Conservation (phyloP, 2,888 invertebrate species). For the Heliconius ethilla region DNA sequence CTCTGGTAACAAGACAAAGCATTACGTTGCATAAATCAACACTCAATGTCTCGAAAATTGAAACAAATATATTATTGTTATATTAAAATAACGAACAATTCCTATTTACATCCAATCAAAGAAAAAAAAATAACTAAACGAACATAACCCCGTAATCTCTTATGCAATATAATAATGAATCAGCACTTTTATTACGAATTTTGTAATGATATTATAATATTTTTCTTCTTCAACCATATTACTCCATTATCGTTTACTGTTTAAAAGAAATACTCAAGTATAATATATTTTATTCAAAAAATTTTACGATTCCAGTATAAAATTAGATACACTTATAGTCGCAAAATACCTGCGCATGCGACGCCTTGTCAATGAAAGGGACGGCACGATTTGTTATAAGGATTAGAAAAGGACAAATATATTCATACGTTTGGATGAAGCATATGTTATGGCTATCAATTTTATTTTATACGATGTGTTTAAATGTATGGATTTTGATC, state of each 20-base stretch:
- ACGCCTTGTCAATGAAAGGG: conserved; percentile 14
- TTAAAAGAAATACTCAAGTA: conserved; percentile 12
- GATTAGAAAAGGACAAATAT: conserved; percentile 17
- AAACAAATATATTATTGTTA: no score
- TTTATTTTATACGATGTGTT: conserved; percentile 27
- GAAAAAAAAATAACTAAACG: not conserved
- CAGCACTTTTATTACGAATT: not conserved
- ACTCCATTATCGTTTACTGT: conserved; percentile 17
- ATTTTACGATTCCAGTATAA: conserved; percentile 29
- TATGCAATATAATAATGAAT: not conserved
- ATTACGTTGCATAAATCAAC: no score
- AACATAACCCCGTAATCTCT: not conserved
- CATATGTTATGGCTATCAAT: conserved; percentile 23
- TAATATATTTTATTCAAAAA: conserved; percentile 22
- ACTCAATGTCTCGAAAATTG: no score
- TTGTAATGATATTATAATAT: conserved; percentile 4
- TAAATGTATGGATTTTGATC: conserved; percentile 11
- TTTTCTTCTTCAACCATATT: not conserved
- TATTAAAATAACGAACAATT: not conserved
- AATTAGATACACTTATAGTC: conserved; percentile 24
- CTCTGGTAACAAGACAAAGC: no score
- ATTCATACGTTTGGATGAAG: conserved; percentile 21
- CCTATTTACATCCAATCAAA: not conserved
- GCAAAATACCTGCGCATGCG: conserved; percentile 17
- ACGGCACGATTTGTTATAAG: not conserved